A percentile compares a stretch with the other conserved stretches of the same genome.
Conservation (phyloP, 35 echinoderm and acorn worm species). For the Amphiura filiformis region DNA sequence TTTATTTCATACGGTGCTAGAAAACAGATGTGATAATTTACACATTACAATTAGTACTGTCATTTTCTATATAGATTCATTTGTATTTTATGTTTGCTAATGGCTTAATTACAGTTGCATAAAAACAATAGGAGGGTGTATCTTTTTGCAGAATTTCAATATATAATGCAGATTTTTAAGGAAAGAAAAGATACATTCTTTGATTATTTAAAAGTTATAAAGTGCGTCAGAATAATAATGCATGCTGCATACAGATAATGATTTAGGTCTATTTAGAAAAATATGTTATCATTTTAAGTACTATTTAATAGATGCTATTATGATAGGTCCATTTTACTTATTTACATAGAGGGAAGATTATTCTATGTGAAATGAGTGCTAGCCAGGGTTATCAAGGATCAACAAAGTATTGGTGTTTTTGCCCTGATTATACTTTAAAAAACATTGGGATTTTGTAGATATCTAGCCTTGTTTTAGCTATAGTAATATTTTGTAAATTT, state of each 20-base stretch:
- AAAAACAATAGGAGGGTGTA: neutral
- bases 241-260: neutral
- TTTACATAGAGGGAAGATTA: neutral
- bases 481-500: too few relatives aligned
- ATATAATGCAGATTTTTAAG: neutral
- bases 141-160: neutral
- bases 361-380: too few relatives aligned
- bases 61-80: neutral
- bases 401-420: too few relatives aligned
- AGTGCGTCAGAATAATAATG: neutral
- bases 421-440: too few relatives aligned
- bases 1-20: slow-evolving; percentile 2
- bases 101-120: neutral
- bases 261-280: neutral
- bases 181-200: neutral
- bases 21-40: neutral
- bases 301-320: neutral
- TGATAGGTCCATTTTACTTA: neutral
- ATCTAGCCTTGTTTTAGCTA: too few relatives aligned
- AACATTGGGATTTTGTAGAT: too few relatives aligned
- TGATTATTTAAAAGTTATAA: neutral
- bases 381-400: too few relatives aligned
- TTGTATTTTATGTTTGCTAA: slow-evolving; percentile 1
- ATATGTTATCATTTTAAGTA: neutral
- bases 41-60: neutral